Evolutionary conservation across 2,113 vertebrate species (phyloP).

Genomic region (Megaleporinus macrocephalus): DNA sequence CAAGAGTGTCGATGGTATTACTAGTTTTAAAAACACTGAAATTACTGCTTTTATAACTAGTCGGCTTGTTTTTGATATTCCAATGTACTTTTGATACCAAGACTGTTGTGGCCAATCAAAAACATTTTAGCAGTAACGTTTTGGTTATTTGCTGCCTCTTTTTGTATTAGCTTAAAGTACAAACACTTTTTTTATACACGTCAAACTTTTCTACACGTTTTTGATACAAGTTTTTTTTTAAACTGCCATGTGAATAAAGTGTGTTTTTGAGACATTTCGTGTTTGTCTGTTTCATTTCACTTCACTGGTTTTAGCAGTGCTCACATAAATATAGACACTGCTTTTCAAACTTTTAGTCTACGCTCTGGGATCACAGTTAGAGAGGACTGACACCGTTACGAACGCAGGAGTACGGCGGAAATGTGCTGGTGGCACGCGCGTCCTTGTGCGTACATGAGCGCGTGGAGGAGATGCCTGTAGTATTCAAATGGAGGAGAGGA

Average conservation of each 20-base stretch:
- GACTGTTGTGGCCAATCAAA: constrained; percentile 65
- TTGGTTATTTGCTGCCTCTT: constrained; percentile 79
- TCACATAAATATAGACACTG: too few species aligned
- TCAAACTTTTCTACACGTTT: constrained; percentile 71
- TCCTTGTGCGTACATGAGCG: neutral
- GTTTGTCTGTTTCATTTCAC: constrained; percentile 23
- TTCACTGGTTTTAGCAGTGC: too few species aligned
- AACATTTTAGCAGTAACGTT: constrained; percentile 84
- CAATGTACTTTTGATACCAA: constrained; percentile 80
- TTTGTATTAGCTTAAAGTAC: constrained; percentile 76
- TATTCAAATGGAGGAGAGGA: constrained; percentile 63
- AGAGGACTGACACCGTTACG: neutral
- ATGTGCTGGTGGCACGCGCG: neutral
- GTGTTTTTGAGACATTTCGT: constrained; percentile 75
- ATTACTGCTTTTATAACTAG: constrained; percentile 75
- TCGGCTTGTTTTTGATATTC: constrained; percentile 60
- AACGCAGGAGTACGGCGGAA: neutral
- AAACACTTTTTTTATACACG: constrained; percentile 79
- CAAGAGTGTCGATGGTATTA: constrained; percentile 50
- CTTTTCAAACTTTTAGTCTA: too few species aligned
- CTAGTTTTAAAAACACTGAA: constrained; percentile 64
- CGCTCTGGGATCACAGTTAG: neutral
- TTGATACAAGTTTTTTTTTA: constrained; percentile 81
- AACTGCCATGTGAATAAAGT: constrained; percentile 98
- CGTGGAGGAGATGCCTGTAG: neutral